Evolutionary conservation across 2,113 vertebrate species (phyloP).

Genomic region (Pseudopodoces humilis): DNA sequence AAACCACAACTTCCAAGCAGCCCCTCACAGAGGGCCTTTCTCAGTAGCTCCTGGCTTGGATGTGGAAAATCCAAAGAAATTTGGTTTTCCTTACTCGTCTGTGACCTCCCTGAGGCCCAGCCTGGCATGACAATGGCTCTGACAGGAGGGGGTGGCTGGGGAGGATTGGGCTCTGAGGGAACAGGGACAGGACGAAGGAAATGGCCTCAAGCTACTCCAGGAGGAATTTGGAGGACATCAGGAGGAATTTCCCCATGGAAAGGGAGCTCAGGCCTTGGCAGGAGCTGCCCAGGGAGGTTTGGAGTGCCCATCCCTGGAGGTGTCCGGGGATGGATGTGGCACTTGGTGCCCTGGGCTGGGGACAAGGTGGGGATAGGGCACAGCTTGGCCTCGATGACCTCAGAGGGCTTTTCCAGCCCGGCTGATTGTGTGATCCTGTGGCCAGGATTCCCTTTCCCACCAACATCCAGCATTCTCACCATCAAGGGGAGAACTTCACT

Average conservation of each 20-base stretch:
- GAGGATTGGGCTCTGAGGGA: neutral
- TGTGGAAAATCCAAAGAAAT: neutral
- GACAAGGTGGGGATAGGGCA: neutral
- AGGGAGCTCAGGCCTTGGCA: fast-evolving
- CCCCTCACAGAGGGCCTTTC: neutral
- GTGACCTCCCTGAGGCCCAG: neutral
- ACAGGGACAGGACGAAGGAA: neutral
- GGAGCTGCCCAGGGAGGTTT: neutral
- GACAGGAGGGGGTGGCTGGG: neutral
- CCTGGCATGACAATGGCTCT: fast-evolving
- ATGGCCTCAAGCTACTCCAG: neutral
- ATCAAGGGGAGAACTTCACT: neutral
- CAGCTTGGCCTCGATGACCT: neutral
- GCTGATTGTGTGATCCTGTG: neutral
- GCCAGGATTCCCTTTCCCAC: neutral
- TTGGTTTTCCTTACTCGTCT: neutral
- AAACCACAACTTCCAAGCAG: neutral
- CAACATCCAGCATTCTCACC: neutral
- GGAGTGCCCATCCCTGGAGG: neutral
- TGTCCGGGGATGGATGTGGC: neutral
- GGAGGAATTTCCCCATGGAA: neutral
- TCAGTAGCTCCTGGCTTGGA: neutral
- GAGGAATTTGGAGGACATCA: neutral
- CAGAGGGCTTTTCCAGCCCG: neutral
- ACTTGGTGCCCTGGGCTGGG: neutral